Conservation (phyloP, 2,888 invertebrate genomes). For the Argyresthia goedartella region DNA sequence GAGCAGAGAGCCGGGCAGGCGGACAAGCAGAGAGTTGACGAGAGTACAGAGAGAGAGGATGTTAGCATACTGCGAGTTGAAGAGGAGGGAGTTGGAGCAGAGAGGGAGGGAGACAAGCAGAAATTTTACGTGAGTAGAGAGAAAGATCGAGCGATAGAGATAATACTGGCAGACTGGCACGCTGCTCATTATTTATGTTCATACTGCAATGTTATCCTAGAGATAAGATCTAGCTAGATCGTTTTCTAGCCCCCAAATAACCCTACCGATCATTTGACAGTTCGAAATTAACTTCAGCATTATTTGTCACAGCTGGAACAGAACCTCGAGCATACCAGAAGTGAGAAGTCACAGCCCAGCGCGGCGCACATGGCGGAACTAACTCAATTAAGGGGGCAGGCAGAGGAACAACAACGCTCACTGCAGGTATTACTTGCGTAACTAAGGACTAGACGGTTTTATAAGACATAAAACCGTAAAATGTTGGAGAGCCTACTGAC, state of each 20-base stretch:
- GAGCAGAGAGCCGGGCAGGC: constrained; percentile 78
- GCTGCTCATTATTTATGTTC: too few relatives aligned
- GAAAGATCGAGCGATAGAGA: too few relatives aligned
- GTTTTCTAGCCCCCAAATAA: too few relatives aligned
- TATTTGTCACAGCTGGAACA: constrained; percentile 29
- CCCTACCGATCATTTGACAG: too few relatives aligned
- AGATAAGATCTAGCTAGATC: too few relatives aligned
- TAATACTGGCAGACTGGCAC: too few relatives aligned
- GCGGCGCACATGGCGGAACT: constrained; percentile 45
- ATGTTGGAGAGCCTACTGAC: too few relatives aligned
- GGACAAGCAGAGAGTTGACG: constrained; percentile 69
- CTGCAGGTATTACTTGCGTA: constrained; percentile 31
- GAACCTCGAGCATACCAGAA: constrained; percentile 36
- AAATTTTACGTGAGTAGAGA: background rate
- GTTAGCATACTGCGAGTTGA: constrained; percentile 87
- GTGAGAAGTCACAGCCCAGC: constrained; percentile 30
- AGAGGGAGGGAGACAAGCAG: background rate
- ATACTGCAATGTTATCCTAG: too few relatives aligned
- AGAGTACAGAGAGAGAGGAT: constrained; percentile 40
- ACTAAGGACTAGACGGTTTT: too few relatives aligned
- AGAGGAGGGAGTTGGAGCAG: constrained; percentile 68
- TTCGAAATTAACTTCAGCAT: too few relatives aligned
- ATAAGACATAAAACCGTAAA: too few relatives aligned
- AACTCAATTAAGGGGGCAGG: constrained; percentile 56
- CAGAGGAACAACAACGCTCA: constrained; percentile 71